A percentile compares a stretch with the other conserved stretches of the same genome.
Conservation (phyloP, 2,113 vertebrate species). For the Murina feae region DNA sequence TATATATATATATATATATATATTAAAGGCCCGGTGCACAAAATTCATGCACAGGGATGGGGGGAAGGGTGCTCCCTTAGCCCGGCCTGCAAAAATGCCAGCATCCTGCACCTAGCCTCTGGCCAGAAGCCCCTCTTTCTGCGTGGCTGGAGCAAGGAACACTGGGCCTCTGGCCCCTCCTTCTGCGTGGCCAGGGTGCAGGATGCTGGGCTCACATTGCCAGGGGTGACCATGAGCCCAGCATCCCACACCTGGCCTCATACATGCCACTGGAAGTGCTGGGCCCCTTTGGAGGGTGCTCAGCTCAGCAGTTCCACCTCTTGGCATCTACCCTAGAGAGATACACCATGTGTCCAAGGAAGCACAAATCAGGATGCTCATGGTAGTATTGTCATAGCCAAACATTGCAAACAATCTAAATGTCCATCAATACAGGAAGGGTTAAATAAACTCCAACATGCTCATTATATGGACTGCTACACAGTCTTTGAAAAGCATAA, state of each 20-base stretch:
- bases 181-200: no score
- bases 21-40: no score
- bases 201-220: no score
- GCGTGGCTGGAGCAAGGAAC: no score
- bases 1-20: no score
- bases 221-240: no score
- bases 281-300: background rate
- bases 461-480: background rate
- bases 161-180: no score
- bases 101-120: no score
- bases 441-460: background rate
- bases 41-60: no score
- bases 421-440: background rate
- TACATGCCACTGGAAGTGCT: background rate
- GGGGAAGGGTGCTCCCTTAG: no score
- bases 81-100: no score
- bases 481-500: background rate
- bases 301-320: background rate
- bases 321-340: background rate
- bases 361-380: background rate
- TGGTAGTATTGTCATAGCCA: background rate
- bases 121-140: no score
- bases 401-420: background rate
- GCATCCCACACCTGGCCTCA: background rate
- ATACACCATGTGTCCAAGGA: background rate